Evolutionary conservation across 2,113 vertebrate genomes (phyloP).

Genomic region (Podilymbus podiceps): DNA sequence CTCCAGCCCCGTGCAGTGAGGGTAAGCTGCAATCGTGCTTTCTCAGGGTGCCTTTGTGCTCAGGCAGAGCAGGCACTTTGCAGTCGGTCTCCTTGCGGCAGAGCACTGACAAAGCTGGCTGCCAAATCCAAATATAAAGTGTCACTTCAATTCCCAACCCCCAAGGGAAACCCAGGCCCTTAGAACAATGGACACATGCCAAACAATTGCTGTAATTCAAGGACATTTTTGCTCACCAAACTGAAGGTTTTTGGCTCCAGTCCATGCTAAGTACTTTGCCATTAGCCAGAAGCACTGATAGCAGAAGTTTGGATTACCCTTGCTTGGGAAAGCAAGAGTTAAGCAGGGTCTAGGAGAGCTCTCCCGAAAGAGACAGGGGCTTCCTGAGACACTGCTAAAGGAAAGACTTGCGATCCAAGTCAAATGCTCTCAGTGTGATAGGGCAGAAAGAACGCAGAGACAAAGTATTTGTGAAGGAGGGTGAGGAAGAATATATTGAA

Average conservation of each 20-base stretch:
- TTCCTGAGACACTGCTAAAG: neutral
- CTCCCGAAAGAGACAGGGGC: neutral
- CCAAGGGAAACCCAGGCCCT: constrained; percentile 38
- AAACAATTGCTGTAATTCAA: constrained; percentile 47
- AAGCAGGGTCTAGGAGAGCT: neutral
- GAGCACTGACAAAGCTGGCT: constrained; percentile 3
- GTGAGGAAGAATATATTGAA: neutral
- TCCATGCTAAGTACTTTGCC: constrained; percentile 4
- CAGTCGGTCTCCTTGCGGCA: neutral
- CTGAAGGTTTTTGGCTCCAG: constrained; percentile 19
- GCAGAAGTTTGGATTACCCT: neutral
- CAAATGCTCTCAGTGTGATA: neutral
- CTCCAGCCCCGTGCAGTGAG: neutral
- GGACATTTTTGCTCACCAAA: constrained; percentile 38
- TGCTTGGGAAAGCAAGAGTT: neutral
- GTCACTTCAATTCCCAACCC: constrained; percentile 50
- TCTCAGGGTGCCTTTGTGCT: constrained; percentile 35
- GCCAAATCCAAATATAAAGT: constrained; percentile 20
- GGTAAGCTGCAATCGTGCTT: neutral
- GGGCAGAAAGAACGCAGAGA: neutral
- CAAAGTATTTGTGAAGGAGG: neutral
- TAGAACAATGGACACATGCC: constrained; percentile 48
- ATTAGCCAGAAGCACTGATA: constrained; percentile 4
- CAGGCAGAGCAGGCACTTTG: neutral
- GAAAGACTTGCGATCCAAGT: neutral